Conservation (phyloP, 2,113 vertebrate species). For the Rhinogobius similis region DNA sequence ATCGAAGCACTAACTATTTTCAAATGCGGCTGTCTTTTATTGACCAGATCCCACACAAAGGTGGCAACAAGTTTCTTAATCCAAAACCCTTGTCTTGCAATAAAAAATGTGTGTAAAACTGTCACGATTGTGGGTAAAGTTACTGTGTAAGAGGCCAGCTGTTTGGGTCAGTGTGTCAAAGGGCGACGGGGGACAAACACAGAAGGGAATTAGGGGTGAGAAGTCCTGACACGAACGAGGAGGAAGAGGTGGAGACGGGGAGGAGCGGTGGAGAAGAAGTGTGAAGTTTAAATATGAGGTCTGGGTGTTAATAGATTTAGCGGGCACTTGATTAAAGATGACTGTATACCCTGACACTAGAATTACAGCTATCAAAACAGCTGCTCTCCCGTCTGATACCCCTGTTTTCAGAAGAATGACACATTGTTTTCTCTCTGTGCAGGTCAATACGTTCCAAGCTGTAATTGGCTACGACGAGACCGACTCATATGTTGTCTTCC, state of each 20-base stretch:
- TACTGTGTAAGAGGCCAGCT: conserved; percentile 2
- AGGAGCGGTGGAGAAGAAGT: conserved; percentile 27
- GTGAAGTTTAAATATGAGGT: conserved; percentile 59
- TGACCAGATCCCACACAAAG: not conserved
- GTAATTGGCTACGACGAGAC: conserved; percentile 85
- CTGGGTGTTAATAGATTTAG: conserved; percentile 37
- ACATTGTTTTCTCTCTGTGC: conserved; percentile 13
- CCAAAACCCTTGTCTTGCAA: not conserved
- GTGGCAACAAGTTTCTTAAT: not conserved
- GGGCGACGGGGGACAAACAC: not conserved
- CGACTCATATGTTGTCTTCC: conserved; percentile 87
- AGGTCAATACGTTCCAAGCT: conserved; percentile 96
- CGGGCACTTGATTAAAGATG: conserved; percentile 14
- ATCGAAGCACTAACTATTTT: conserved; percentile 41
- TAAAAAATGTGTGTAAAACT: not conserved
- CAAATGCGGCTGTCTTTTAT: conserved; percentile 28
- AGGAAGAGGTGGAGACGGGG: conserved; percentile 35
- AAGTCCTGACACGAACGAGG: conserved; percentile 43
- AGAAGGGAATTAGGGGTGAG: conserved; percentile 21
- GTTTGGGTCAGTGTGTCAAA: conserved; percentile 22
- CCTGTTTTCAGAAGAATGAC: not conserved
- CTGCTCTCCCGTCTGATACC: not conserved
- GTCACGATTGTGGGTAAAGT: conserved; percentile 1
- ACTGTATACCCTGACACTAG: conserved; percentile 10
- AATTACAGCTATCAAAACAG: not conserved